Evolutionary conservation across 1,140 invertebrate species (phyloP), one percentile per base, ranked within the genome.

Genomic region (Papilio polyxenes): DNA sequence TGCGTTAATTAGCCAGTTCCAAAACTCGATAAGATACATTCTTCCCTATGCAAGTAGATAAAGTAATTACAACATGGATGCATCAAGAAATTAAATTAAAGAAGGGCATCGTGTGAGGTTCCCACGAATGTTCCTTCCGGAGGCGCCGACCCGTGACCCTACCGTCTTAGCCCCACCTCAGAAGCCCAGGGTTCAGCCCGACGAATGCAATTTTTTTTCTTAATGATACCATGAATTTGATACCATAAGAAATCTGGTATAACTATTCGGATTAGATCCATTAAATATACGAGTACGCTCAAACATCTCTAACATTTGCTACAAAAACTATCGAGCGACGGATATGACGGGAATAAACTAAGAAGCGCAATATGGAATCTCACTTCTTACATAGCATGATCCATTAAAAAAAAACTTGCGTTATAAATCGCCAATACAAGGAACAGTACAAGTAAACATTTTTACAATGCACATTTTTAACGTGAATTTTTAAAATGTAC

Each of bases 121-220:
- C 92, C 91, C 92, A 94, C 92, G 92, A 82, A 81, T 77, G 92
- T 94, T 92, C 91, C 92, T 93, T 94, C 92, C 92, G 92, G 89
- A 89, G 86, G 83, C 89, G 83, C 85, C 89, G 92, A 93, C 92
- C 92, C 92, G 86, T 92, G 89, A 89, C 92, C 89, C 89, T 90
- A 91, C 89, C 87, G 92, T 92, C 92, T 93, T 87, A 82, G 83
- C 82, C 85, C 85, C 86, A 77, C 75, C 11, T 31, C 75, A 15
- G 65, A 48, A 15, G n/a, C n/a, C n/a, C n/a, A n/a, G n/a, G n/a
- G 74, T 8, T 11, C 74, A n/a, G 44, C 49, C 17, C 20, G 23
- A 51, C 48, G 15, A 20, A 53, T 0, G 13, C 11, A 53, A 49
- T 10, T 10, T 10, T 53, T 13, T 23, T 23, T 20, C 59, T 62